Evolutionary conservation across 1,140 invertebrate genomes (phyloP).

Genomic region (Vanessa atalanta): DNA sequence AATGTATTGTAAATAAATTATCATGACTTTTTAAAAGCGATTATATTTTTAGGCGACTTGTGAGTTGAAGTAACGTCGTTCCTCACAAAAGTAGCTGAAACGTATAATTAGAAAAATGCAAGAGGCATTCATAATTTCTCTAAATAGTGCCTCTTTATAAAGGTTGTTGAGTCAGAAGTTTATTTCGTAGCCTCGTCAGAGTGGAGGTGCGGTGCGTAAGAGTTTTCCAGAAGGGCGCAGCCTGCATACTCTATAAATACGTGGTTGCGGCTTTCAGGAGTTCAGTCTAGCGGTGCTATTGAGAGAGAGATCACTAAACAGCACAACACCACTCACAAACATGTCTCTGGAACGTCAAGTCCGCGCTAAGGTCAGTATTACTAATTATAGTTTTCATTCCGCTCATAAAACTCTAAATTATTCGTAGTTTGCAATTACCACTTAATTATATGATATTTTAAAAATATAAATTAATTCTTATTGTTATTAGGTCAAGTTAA

Average conservation of each 20-base stretch:
- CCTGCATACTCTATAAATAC: slow-evolving; percentile 77
- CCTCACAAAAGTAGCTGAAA: too few relatives aligned
- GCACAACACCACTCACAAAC: slow-evolving; percentile 77
- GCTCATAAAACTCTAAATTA: not conserved
- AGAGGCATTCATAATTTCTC: slow-evolving; percentile 20
- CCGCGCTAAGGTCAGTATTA: slow-evolving; percentile 85
- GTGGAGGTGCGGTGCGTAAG: slow-evolving; percentile 53
- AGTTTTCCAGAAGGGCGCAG: slow-evolving; percentile 77
- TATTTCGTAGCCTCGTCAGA: slow-evolving; percentile 65
- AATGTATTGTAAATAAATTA: too few relatives aligned
- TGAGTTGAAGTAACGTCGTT: too few relatives aligned
- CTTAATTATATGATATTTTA: not conserved
- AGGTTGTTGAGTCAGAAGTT: slow-evolving; percentile 76
- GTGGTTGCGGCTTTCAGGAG: slow-evolving; percentile 65
- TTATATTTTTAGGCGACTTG: too few relatives aligned
- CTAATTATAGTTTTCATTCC: slow-evolving; percentile 31
- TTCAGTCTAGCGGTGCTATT: slow-evolving; percentile 75
- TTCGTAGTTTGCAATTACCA: not conserved
- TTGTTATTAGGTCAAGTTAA: too few relatives aligned
- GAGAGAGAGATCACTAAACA: slow-evolving; percentile 55
- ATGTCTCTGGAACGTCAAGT: slow-evolving; percentile 92
- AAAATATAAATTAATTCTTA: not conserved
- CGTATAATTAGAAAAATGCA: not conserved
- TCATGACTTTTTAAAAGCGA: too few relatives aligned
- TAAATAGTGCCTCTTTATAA: slow-evolving; percentile 45